Evolutionary conservation across 2,797 vertebrate genomes (phyloP).

Genomic region (Psittacula derbiana): DNA sequence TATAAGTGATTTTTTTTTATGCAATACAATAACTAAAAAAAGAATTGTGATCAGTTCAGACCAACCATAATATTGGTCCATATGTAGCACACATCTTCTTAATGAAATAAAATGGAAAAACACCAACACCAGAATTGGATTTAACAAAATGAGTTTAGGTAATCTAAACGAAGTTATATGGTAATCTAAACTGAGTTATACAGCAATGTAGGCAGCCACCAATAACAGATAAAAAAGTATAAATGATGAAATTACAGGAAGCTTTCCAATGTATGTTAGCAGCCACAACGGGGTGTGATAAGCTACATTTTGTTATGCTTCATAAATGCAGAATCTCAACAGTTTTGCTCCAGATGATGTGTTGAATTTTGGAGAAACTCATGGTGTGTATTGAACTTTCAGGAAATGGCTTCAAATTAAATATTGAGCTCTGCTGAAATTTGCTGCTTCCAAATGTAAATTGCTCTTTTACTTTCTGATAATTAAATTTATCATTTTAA

Average conservation of each 20-base stretch:
- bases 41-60: not conserved
- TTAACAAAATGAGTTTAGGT: not conserved
- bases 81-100: not conserved
- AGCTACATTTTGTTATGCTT: not conserved
- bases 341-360: not conserved
- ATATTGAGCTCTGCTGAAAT: not conserved
- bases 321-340: not conserved
- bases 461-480: slow-evolving; percentile 24
- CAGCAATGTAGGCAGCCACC: not conserved
- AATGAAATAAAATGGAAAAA: not conserved
- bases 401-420: not conserved
- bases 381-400: not conserved
- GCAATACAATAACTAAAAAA: not conserved
- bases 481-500: not conserved
- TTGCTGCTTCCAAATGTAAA: not conserved
- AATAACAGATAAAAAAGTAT: not conserved
- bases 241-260: not conserved
- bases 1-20: not conserved
- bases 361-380: not conserved
- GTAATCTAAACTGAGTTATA: not conserved
- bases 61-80: not conserved
- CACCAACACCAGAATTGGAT: not conserved
- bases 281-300: not conserved
- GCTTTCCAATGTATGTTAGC: not conserved
- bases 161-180: not conserved